Base-by-base conservation (phyloP, 2,888 invertebrate species). In the Platycheirus rosarum region DNA sequence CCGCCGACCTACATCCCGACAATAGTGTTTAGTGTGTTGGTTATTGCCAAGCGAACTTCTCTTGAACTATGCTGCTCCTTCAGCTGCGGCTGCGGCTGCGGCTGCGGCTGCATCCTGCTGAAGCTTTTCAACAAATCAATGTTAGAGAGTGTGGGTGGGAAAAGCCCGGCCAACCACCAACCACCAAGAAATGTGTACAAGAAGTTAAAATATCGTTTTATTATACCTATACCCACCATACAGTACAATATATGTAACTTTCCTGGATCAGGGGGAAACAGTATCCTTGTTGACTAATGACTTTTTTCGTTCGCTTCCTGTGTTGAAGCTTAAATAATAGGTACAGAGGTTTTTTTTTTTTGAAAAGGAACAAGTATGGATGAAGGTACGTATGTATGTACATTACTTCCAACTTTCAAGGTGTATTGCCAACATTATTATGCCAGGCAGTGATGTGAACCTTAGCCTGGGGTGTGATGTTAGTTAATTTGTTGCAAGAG, bases 221-320 rank as follows among this genome's bases (percentile, higher is more conserved):
- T 70, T 76, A 55, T 69, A 40, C 55, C 32, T 48, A 70, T 46
- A 42, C n/a, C n/a, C n/a, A n/a, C n/a, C n/a, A n/a, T n/a, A n/a
- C n/a, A n/a, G n/a, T n/a, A n/a, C n/a, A n/a, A n/a, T n/a, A n/a
- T n/a, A n/a, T n/a, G n/a, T n/a, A n/a, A n/a, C n/a, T n/a, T n/a
- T n/a, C n/a, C n/a, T n/a, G n/a, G n/a, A n/a, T n/a, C n/a, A 37
- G 14, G 16, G 20, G 26, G 14, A 35, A 32, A 44, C 42, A 49
- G 60, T 32, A 71, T 77, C 65, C 77, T 71, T 37, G 57, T 71
- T 77, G 77, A 77, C 77, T 77, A 71, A 77, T 77, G 71, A 71
- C 46, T 51, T 71, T 57, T 62, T 63, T 65, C 29, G 11, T 66
- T 62, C 20, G 32, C 62, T 23, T 29, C 29, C 16, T 60, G 42